These are phyloP conservation scores for Drosophila fungiperda DNA, from an alignment of 2,888 invertebrate genomes.

Conservation along the genomic window DNA sequence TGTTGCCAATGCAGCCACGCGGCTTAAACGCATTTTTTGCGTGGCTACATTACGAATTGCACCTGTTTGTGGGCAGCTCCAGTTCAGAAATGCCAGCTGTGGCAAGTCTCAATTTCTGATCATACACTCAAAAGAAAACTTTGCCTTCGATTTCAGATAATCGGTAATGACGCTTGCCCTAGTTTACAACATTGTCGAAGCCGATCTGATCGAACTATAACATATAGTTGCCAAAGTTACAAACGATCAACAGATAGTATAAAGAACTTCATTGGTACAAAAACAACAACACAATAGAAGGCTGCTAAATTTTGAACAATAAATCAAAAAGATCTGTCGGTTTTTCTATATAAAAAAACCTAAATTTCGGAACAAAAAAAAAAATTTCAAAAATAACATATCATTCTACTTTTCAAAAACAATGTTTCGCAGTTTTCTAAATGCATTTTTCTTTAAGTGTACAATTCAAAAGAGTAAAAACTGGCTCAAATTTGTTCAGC, in stretches of 20 bases:
- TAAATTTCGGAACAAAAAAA: too few species aligned
- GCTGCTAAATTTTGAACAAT: neutral
- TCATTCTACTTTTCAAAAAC: too few species aligned
- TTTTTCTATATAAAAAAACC: too few species aligned
- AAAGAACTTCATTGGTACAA: neutral
- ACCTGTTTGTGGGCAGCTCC: conserved; percentile 60
- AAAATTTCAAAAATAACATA: neutral
- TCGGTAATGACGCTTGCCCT: neutral
- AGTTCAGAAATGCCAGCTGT: conserved; percentile 32
- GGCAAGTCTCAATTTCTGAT: conserved; percentile 14
- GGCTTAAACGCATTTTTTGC: conserved; percentile 63
- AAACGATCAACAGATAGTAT: neutral
- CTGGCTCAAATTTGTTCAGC: conserved; percentile 11
- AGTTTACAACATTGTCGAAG: neutral
- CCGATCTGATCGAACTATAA: neutral
- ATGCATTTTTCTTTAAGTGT: neutral
- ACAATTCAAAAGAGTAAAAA: conserved; percentile 11
- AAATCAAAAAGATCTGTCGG: too few species aligned
- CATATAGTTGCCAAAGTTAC: neutral
- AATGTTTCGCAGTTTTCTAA: neutral
- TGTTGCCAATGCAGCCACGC: conserved; percentile 43
- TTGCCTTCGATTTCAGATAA: neutral
- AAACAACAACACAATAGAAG: neutral
- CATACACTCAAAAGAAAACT: neutral
- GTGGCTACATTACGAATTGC: conserved; percentile 33